Evolutionary conservation across 2,113 vertebrate species (phyloP).

Genomic region (Poicephalus gulielmi): DNA sequence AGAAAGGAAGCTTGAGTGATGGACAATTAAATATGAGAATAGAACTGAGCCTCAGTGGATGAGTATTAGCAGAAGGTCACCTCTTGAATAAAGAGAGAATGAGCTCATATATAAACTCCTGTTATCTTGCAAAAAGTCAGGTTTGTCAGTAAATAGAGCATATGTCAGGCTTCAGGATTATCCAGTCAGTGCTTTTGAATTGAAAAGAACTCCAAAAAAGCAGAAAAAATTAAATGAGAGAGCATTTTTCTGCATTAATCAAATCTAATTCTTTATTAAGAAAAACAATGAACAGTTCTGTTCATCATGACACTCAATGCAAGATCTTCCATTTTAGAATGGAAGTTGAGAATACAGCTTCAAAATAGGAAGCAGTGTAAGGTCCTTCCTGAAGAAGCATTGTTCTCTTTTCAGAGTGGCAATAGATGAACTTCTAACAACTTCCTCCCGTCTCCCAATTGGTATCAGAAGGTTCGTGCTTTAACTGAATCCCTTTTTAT

Average conservation of each 20-base stretch:
- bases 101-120: neutral
- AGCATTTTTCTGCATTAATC: neutral
- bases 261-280: neutral
- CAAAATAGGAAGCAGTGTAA: neutral
- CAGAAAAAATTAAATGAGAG: neutral
- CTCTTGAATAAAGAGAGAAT: neutral
- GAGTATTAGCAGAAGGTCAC: neutral
- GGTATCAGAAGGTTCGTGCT: neutral
- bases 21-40: neutral
- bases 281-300: neutral
- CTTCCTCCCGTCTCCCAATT: neutral
- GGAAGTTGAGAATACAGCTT: neutral
- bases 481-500: neutral
- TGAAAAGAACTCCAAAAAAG: neutral
- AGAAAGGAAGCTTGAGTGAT: neutral
- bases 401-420: neutral
- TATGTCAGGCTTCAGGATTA: neutral
- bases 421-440: neutral
- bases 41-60: neutral
- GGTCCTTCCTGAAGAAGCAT: neutral
- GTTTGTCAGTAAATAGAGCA: neutral
- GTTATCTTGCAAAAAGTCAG: neutral
- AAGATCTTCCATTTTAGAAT: neutral
- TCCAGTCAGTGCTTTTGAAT: neutral
- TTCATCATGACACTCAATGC: neutral